Conservation (phyloP, 1,140 invertebrate genomes). For the Aphis craccivora region DNA sequence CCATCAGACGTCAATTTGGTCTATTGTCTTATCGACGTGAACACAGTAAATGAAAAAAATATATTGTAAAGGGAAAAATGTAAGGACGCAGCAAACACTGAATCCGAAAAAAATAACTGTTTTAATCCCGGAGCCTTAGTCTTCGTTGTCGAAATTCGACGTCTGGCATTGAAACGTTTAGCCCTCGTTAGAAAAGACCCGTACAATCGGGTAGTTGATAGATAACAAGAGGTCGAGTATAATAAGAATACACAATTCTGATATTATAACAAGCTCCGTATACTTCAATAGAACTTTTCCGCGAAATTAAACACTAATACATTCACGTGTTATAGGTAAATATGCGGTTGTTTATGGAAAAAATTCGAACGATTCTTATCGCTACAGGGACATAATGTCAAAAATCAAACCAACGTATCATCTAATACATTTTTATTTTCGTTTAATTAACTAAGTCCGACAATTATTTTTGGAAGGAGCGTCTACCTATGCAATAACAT, state of each 20-base stretch:
- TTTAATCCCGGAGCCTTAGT: not conserved
- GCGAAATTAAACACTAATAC: constrained; percentile 18
- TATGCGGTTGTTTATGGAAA: not conserved
- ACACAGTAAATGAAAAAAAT: not conserved
- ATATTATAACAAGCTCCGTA: not conserved
- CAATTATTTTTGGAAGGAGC: too few species aligned
- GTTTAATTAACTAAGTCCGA: too few species aligned
- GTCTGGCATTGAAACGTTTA: constrained; percentile 34
- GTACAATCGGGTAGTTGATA: not conserved
- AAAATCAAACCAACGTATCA: not conserved
- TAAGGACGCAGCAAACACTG: not conserved
- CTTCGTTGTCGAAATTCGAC: constrained; percentile 34
- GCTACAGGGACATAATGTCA: not conserved
- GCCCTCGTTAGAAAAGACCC: constrained; percentile 1
- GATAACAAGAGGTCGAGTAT: not conserved
- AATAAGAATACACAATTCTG: not conserved
- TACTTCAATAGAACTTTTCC: not conserved
- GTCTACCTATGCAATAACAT: too few species aligned
- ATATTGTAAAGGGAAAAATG: not conserved
- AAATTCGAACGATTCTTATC: not conserved
- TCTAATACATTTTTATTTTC: not conserved
- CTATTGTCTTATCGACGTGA: constrained; percentile 25
- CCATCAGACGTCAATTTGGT: constrained; percentile 23
- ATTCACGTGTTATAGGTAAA: not conserved
- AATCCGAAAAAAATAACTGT: constrained; percentile 18